Evolutionary conservation across 2,888 invertebrate species (phyloP), one percentile per base, ranked within the genome.

Genomic region (Mythimna lalbum): DNA sequence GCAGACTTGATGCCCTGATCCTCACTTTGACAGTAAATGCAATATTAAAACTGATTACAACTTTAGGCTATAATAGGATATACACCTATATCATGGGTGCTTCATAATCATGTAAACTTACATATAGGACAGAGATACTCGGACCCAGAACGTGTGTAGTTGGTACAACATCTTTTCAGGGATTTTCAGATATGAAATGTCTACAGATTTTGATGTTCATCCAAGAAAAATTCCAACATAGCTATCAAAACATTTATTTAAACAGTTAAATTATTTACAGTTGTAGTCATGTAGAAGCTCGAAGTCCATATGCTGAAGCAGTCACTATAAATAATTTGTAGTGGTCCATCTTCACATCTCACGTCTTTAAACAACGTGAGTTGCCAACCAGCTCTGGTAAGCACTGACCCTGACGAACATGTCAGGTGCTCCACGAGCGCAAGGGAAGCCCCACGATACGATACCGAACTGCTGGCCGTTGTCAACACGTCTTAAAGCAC

Each of bases 371-470:
- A 81, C 81, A 12, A 75, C 14, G 73, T 75, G 73, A 12, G 52
- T 0, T 2, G 1, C 1, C 19, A 91, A 36, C 88, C 89, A 93
- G 73, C 70, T 36, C 17, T 70, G 59, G 87, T 75, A 91, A 19
- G 81, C 87, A 64, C 89, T 87, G 72, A 92, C 7, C 19, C 93
- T 80, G 17, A 83, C 91, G 83, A 89, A 91, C 76, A 94, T 86
- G 76, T 94, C 94, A 0, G 94, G 93, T 0, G 89, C 90, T 1
- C 92, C 93, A 3, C 72, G 85, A 0, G 93, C 94, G 82, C 94
- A 94, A 0, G 92, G 90, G 83, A 91, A 88, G 68, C 93, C 93
- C 94, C 94, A 94, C 0, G 94, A 93, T 5, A 93, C 93, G 4
- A 93, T 53, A 14, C 92, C 94, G 60, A 93, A 61, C 76, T 92